phyloP scores from a whole-genome alignment of 2,888 invertebrate species.

The Reticulitermes lucifugus region DNA sequence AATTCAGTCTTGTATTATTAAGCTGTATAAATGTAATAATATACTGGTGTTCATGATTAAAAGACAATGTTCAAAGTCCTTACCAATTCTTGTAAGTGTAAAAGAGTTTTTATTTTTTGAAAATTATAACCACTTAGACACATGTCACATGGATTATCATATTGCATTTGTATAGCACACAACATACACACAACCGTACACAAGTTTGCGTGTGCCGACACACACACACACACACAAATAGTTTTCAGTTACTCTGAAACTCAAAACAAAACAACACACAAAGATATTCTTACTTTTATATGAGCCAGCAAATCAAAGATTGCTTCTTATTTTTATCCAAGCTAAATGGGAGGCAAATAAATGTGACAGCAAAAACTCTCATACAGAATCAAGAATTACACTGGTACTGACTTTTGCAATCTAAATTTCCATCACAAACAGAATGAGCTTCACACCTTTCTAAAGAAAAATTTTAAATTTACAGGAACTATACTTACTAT shows the following conservation, averaged over 20 bases:
- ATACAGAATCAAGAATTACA: neutral
- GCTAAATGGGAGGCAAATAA: neutral
- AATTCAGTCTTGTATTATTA: neutral
- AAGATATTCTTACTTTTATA: too few species aligned
- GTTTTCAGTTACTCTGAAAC: too few species aligned
- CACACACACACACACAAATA: too few species aligned
- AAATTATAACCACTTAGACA: neutral
- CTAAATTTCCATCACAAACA: slow-evolving; percentile 19
- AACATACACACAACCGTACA: too few species aligned
- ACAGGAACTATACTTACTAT: slow-evolving; percentile 54
- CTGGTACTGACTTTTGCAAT: neutral
- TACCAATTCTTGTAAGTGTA: neutral
- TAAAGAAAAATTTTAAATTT: slow-evolving; percentile 43
- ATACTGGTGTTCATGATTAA: neutral
- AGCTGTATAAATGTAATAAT: neutral
- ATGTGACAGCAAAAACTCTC: neutral
- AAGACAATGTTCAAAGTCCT: neutral
- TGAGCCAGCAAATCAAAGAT: neutral
- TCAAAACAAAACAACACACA: too few species aligned
- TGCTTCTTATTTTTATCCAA: neutral
- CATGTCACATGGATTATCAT: too few species aligned
- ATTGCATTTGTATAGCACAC: too few species aligned
- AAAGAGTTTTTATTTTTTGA: neutral
- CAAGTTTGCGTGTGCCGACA: too few species aligned
- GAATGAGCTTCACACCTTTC: slow-evolving; percentile 34